Evolutionary conservation across 2,113 vertebrate species (phyloP), one percentile per base, ranked within the genome.

Genomic region (Tricholaema leucomelas): DNA sequence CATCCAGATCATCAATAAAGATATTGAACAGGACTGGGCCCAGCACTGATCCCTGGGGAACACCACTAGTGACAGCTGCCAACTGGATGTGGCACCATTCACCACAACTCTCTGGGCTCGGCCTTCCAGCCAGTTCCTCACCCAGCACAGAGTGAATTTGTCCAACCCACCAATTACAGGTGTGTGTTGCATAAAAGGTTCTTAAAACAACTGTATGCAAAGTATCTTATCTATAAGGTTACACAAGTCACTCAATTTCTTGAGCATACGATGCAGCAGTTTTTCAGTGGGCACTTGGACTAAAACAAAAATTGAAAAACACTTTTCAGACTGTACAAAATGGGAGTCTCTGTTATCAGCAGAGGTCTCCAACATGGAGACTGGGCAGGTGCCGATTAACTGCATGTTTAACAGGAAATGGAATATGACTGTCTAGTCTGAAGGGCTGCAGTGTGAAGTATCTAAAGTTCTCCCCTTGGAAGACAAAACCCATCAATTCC

Each of bases 211-310:
- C 27, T 33, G 18, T 27, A 61, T 58, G 48, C 21, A 36, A 76
- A 66, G 11, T 28, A 31, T 4, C 0, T 28, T 38, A 9, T 18
- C 71, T 40, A 2, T 24, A 42, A 85, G 63, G 83, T 44, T 66
- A 54, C 25, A 4, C 0, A 1, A 58, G 48, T 35, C 61, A 61
- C 15, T 8, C 40, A 18, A 38, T 65, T 65, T 64, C 44, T 28
- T 0, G 0, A 72, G 66, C 44, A 82, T 15, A 48, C 7, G 2
- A n/a, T 20, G 15, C 20, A 65, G 52, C 0, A 0, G 9, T 19
- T 54, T 71, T 88, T 56, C 74, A 56, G 15, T 3, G 6, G 8
- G 42, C 12, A 5, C 19, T 59, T 35, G 40, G 44, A 74, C 36
- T 79, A 38, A 50, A 81, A 27, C 8, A 59, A 46, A 81, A 67